phyloP scores from a whole-genome alignment of 2,113 vertebrate species.

The Tetrax tetrax region DNA sequence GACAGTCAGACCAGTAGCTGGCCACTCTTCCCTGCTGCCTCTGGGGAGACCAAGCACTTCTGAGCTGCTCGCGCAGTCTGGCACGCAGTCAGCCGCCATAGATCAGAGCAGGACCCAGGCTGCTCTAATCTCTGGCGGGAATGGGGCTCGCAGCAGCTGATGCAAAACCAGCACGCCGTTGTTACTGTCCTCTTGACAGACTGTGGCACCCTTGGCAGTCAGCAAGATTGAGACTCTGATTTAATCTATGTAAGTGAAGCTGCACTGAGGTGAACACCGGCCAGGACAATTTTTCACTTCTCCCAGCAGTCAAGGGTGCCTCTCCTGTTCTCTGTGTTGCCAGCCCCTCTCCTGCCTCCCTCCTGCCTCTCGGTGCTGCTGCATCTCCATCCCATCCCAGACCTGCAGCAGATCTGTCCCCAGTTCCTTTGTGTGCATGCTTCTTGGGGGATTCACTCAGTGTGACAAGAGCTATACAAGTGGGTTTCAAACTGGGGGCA shows the following conservation, averaged over 20 bases:
- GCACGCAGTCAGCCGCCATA: background rate
- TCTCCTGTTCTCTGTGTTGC: background rate
- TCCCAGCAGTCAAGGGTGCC: background rate
- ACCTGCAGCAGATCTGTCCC: background rate
- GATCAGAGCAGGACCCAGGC: background rate
- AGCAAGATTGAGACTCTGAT: background rate
- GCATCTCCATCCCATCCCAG: background rate
- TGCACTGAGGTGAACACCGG: background rate
- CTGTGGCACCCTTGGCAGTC: background rate
- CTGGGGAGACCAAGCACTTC: background rate
- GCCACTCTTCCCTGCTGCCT: background rate
- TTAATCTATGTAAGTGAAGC: constrained; percentile 30
- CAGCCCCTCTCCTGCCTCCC: background rate
- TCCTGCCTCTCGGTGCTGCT: background rate
- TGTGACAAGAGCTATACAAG: background rate
- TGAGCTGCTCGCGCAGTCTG: background rate
- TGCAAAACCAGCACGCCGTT: background rate
- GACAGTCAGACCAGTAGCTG: background rate
- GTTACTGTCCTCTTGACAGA: background rate
- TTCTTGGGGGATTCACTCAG: background rate
- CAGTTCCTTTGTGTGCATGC: background rate
- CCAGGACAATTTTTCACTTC: background rate
- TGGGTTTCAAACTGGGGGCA: background rate
- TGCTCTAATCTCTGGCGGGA: background rate
- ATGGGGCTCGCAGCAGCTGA: background rate